Conservation (phyloP, 2,797 vertebrate species). For the Trachops cirrhosus region DNA sequence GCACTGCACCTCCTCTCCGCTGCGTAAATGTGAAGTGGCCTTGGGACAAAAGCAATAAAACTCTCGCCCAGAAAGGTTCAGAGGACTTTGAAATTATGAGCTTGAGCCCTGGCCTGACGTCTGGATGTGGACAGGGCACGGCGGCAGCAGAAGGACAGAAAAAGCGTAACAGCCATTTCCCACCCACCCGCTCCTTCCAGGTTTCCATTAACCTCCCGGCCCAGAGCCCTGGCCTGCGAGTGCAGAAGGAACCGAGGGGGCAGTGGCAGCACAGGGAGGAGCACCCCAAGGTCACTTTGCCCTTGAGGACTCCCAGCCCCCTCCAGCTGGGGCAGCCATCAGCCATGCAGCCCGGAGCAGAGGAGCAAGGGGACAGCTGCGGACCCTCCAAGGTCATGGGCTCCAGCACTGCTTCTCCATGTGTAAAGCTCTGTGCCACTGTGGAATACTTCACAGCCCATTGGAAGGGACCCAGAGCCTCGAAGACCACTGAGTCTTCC, state of each 20-base stretch:
- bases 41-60: slow-evolving; percentile 11
- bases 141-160: not conserved
- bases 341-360: not conserved
- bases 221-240: not conserved
- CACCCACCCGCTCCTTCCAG: not conserved
- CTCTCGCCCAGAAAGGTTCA: not conserved
- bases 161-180: not conserved
- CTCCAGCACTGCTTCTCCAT: rapidly evolving
- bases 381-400: not conserved
- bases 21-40: not conserved
- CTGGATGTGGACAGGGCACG: not conserved
- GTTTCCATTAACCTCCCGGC: not conserved
- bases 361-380: rapidly evolving
- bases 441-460: not conserved
- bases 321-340: not conserved
- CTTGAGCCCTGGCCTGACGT: not conserved
- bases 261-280: rapidly evolving
- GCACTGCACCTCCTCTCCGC: rapidly evolving
- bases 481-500: not conserved
- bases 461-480: not conserved
- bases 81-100: not conserved
- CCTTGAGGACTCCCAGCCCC: not conserved
- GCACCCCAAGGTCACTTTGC: not conserved
- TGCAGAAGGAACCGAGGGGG: not conserved
- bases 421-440: no score